Evolutionary conservation across 2,888 invertebrate genomes (phyloP), one percentile per base, ranked within the genome.

Genomic region (Saturnia japonica): DNA sequence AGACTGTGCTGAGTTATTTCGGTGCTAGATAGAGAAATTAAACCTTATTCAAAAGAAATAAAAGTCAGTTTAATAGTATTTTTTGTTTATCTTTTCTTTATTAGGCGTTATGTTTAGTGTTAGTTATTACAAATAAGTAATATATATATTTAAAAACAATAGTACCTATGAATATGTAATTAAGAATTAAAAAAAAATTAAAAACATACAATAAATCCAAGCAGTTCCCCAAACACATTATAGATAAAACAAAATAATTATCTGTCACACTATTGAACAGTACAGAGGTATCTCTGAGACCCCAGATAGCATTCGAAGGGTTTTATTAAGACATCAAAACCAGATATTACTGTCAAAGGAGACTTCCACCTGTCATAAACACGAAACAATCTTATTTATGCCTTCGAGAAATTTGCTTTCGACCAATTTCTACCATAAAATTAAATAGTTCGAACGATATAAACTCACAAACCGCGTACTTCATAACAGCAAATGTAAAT

Each of bases 311-410:
- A 77, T 76, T 74, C 75, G 78, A 82, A 82, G 84, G 88, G 86
- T 86, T 89, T 84, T 84, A 87, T 85, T 80, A 82, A 83, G 86
- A 81, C 85, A 89, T 90, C 90, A 88, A 85, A 86, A 84, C 82
- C 88, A 87, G 87, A 83, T 71, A 76, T 79, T 82, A 85, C 82
- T 84, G 85, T 84, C 82, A 82, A 80, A 85, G 83, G 80, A 82
- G 79, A 81, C 80, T 83, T 82, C 79, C 83, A 87, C 86, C 89
- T 89, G 89, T 86, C 86, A 83, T 82, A 79, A 80, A 80, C 83
- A 85, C 47, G 67, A 51, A 22, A 68, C 70, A 70, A 68, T 42
- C 42, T 70, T 67, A 70, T 42, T 54, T 25, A 54, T 16, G 67
- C 54, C 11, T 7, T 70, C 66, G 42, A 40, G 42, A 67, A 70